These are phyloP conservation scores for Benthosema pterotum DNA, from an alignment of 2,797 vertebrate genomes.

Conservation along the genomic window DNA sequence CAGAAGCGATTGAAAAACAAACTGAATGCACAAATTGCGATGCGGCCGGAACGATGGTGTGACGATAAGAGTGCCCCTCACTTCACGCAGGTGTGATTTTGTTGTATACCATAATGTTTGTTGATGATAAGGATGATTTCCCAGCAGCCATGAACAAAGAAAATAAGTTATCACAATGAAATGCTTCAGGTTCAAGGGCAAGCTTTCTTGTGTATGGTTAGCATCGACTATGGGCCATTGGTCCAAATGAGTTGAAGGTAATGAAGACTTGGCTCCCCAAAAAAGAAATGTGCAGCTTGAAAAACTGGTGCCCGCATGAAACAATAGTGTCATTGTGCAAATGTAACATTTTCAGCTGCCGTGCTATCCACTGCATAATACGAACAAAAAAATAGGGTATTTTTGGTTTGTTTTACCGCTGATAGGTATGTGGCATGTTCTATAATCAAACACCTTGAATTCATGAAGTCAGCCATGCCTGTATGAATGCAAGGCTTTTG, in stretches of 20 bases:
- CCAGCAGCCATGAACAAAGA: too few relatives aligned
- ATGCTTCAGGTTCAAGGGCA: conserved; percentile 47
- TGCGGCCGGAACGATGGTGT: too few relatives aligned
- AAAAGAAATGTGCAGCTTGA: conserved; percentile 22
- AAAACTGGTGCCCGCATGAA: conserved; percentile 19
- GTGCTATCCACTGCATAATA: too few relatives aligned
- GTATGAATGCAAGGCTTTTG: too few relatives aligned
- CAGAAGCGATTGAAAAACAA: too few relatives aligned
- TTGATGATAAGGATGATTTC: too few relatives aligned
- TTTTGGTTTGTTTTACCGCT: background rate
- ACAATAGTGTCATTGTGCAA: conserved; percentile 7
- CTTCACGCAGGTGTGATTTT: too few relatives aligned
- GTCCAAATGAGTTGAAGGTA: conserved; percentile 33
- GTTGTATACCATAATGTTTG: too few relatives aligned
- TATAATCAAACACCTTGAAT: conserved; percentile 1
- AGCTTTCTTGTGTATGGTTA: conserved; percentile 11
- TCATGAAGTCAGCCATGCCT: background rate
- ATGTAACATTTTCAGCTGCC: conserved; percentile 8
- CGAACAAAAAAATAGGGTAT: too few relatives aligned
- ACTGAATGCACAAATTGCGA: too few relatives aligned
- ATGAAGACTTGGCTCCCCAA: conserved; percentile 8
- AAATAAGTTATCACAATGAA: conserved; percentile 2
- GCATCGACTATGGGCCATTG: conserved; percentile 29
- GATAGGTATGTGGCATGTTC: background rate
- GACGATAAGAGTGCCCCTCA: too few relatives aligned